Evolutionary conservation across 2,888 invertebrate species (phyloP).

Genomic region (Atrina japonica): DNA sequence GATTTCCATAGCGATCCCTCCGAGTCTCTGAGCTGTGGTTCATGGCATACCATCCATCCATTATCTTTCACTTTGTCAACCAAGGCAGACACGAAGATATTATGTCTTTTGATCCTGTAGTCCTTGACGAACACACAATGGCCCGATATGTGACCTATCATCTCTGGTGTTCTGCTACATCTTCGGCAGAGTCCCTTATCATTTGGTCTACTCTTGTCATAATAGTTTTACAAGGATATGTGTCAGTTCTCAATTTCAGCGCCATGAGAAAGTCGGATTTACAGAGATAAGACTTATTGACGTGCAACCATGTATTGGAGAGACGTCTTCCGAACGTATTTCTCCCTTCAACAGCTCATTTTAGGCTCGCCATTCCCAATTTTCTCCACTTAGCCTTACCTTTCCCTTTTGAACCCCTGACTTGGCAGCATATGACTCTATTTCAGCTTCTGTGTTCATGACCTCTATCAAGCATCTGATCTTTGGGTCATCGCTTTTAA

Average conservation of each 20-base stretch:
- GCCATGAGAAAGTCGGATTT: slow-evolving; percentile 31
- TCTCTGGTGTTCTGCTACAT: slow-evolving; percentile 22
- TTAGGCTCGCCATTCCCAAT: background rate
- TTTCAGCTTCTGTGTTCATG: background rate
- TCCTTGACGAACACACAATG: slow-evolving; percentile 17
- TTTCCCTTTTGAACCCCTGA: background rate
- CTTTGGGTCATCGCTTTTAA: slow-evolving; percentile 1
- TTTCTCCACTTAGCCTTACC: slow-evolving; percentile 6
- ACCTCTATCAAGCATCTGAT: slow-evolving; percentile 16
- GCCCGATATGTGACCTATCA: slow-evolving; percentile 41
- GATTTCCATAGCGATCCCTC: background rate
- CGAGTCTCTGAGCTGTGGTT: background rate
- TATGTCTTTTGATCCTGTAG: slow-evolving; percentile 37
- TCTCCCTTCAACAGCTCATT: background rate
- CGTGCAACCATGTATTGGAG: slow-evolving; percentile 15
- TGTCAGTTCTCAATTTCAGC: slow-evolving; percentile 21
- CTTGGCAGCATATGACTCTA: background rate
- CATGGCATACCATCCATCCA: slow-evolving; percentile 3
- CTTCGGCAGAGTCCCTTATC: background rate
- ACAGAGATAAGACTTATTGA: background rate
- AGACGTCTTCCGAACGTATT: background rate
- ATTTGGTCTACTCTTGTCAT: background rate
- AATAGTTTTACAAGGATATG: slow-evolving; percentile 10
- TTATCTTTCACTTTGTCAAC: slow-evolving; percentile 4
- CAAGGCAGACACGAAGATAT: slow-evolving; percentile 9